Percentiles rank a stretch among this genome's conserved stretches.
Conservation (phyloP, 2,113 vertebrate species). For the Orcinus orca region DNA sequence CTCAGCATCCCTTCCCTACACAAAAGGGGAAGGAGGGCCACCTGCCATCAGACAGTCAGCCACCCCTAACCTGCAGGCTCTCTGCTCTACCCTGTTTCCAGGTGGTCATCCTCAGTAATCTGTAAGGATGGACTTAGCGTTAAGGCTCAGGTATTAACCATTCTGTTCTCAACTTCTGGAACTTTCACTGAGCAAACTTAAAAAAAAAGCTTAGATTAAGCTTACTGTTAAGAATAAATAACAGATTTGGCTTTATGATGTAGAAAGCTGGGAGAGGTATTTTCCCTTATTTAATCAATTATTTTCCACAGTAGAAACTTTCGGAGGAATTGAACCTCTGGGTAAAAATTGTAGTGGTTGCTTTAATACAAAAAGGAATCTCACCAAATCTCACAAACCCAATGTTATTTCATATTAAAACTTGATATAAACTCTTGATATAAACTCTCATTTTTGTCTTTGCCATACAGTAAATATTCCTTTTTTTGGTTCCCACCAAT, state of each 20-base stretch:
- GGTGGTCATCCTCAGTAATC: neutral
- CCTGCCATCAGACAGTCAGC: neutral
- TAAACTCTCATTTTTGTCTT: neutral
- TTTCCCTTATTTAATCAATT: constrained; percentile 31
- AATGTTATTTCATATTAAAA: constrained; percentile 3
- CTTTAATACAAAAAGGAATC: neutral
- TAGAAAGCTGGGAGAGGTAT: neutral
- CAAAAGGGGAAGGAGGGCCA: neutral
- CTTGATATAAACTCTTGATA: neutral
- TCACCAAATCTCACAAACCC: neutral
- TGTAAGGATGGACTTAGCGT: neutral
- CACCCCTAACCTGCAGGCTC: neutral
- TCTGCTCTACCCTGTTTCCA: neutral
- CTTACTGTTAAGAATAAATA: neutral
- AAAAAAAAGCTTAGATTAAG: constrained; percentile 30
- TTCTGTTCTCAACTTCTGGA: constrained; percentile 2
- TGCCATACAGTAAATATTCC: neutral
- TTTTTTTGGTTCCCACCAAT: neutral
- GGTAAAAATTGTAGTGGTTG: neutral
- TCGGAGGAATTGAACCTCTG: neutral
- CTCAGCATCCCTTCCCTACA: neutral
- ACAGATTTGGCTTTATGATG: constrained; percentile 14
- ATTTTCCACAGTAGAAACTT: neutral
- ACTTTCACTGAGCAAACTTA: neutral
- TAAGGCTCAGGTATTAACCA: neutral